phyloP scores from a whole-genome alignment of 2,888 invertebrate genomes.

The Carcina quercana region DNA sequence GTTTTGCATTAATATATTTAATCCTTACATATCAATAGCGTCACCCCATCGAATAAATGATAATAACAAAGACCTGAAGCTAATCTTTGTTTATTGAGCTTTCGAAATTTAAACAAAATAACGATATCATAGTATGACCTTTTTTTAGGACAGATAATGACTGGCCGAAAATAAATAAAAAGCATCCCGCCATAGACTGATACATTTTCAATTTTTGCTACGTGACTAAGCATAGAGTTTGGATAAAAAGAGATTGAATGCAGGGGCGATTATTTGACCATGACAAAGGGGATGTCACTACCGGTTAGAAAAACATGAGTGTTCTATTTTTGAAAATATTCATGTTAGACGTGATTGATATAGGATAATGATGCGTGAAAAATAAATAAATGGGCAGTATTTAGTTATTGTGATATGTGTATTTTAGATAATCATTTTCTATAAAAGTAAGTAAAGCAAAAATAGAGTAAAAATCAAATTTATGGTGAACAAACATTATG shows the following conservation, averaged over 20 bases:
- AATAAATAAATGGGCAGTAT: too few species aligned
- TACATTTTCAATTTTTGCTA: slow-evolving; percentile 26
- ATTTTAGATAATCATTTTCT: too few species aligned
- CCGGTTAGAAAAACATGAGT: slow-evolving; percentile 11
- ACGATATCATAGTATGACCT: slow-evolving; percentile 19
- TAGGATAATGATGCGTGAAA: slow-evolving; percentile 10
- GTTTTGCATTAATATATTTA: slow-evolving; percentile 26
- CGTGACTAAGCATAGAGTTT: slow-evolving; percentile 44
- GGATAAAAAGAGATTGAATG: slow-evolving; percentile 2
- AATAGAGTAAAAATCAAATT: too few species aligned
- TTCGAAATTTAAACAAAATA: slow-evolving; percentile 27
- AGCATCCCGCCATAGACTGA: slow-evolving; percentile 20
- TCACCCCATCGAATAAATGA: too few species aligned
- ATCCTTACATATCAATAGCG: slow-evolving; percentile 45
- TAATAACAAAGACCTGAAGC: slow-evolving; percentile 19
- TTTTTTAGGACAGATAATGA: slow-evolving; percentile 37
- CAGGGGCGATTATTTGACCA: slow-evolving; percentile 22
- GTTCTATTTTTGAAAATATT: slow-evolving; percentile 2
- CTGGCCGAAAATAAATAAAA: too few species aligned
- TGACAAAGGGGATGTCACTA: slow-evolving; percentile 23
- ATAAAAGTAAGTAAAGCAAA: too few species aligned
- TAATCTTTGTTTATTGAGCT: slow-evolving; percentile 61
- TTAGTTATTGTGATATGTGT: too few species aligned
- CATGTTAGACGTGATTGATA: slow-evolving; percentile 11
- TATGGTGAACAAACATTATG: too few species aligned